These are phyloP conservation scores for Drosophila atripex DNA, from an alignment of 2,888 invertebrate species.

Conservation along the genomic window DNA sequence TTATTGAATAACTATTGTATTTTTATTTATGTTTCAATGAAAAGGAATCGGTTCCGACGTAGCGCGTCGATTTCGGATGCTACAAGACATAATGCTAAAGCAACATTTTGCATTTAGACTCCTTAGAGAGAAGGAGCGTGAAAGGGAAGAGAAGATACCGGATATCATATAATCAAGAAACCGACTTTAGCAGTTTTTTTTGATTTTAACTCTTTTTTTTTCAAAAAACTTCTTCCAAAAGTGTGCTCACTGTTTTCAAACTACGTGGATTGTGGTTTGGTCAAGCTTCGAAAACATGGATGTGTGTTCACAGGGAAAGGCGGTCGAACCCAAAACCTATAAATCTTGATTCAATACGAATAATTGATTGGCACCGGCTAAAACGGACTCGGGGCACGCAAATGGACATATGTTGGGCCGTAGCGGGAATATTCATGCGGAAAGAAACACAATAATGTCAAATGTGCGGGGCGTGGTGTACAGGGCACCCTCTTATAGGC, in stretches of 20 bases:
- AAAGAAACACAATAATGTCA: constrained; percentile 27
- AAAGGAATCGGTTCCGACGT: too few relatives aligned
- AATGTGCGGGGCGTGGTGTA: constrained; percentile 37
- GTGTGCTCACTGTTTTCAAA: neutral
- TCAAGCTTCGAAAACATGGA: neutral
- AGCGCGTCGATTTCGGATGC: too few relatives aligned
- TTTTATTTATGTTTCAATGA: too few relatives aligned
- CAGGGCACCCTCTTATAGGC: constrained; percentile 1
- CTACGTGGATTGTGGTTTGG: neutral
- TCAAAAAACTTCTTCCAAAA: neutral
- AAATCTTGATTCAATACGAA: constrained; percentile 83
- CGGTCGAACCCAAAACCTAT: constrained; percentile 64
- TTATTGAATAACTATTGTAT: too few relatives aligned
- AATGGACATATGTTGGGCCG: constrained; percentile 63
- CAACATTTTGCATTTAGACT: too few relatives aligned
- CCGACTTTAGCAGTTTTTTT: too few relatives aligned
- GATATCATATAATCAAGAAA: too few relatives aligned
- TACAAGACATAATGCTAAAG: too few relatives aligned
- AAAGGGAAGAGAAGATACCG: too few relatives aligned
- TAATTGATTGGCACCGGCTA: constrained; percentile 82
- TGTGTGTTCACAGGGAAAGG: neutral
- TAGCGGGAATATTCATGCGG: constrained; percentile 50
- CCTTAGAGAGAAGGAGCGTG: too few relatives aligned
- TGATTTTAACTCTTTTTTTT: too few relatives aligned
- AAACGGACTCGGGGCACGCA: constrained; percentile 60